Percentiles rank a stretch among this genome's conserved stretches.
Conservation (phyloP, 2,113 vertebrate genomes). For the Hyaena hyaena region DNA sequence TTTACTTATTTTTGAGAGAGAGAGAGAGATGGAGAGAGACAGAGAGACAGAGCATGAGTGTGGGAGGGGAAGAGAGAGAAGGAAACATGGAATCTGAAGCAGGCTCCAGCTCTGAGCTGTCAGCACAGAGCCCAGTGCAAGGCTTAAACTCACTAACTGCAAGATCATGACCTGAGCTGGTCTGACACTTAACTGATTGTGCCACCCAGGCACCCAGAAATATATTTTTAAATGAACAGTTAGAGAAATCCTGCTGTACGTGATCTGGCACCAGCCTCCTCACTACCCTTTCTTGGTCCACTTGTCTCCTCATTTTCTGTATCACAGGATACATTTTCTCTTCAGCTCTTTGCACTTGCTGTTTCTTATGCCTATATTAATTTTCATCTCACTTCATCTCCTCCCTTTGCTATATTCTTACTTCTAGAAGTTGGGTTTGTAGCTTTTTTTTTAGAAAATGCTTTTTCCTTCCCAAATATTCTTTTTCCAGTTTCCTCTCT, state of each 20-base stretch:
- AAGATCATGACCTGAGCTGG: too few species aligned
- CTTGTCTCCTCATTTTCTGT: neutral
- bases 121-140: too few species aligned
- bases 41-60: too few species aligned
- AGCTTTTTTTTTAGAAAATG: constrained; percentile 14
- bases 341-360: neutral
- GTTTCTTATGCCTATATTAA: neutral
- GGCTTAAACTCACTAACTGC: too few species aligned
- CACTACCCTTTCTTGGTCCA: neutral
- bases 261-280: neutral
- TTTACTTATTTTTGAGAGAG: too few species aligned
- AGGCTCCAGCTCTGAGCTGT: too few species aligned
- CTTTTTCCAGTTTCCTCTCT: constrained; percentile 9
- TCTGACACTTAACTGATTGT: too few species aligned
- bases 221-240: neutral
- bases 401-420: neutral
- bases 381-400: neutral
- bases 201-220: too few species aligned
- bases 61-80: too few species aligned
- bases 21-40: too few species aligned
- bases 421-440: neutral
- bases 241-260: neutral
- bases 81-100: too few species aligned
- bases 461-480: neutral
- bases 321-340: neutral